A percentile compares a stretch with the other conserved stretches of the same genome.
Conservation (phyloP, 2,113 vertebrate species). For the Leptobrachium leishanense region DNA sequence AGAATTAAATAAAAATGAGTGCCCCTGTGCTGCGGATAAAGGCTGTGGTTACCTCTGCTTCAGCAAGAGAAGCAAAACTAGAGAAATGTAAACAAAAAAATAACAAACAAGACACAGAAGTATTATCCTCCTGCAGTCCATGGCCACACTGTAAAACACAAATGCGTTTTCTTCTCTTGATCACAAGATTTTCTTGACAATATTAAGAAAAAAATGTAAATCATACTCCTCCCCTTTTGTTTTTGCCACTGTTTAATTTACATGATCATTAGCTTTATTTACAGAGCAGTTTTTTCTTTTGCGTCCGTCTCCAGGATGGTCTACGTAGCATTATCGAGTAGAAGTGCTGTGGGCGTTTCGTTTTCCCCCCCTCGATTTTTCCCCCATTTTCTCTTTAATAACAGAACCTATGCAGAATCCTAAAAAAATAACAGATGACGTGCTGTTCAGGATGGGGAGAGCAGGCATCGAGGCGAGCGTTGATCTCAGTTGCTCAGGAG, state of each 20-base stretch:
- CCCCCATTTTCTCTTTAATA: slow-evolving; percentile 58
- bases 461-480: slow-evolving; percentile 69
- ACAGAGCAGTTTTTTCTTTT: slow-evolving; percentile 79
- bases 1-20: background rate
- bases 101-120: background rate
- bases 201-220: slow-evolving; percentile 89
- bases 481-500: slow-evolving; percentile 93
- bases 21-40: slow-evolving; percentile 50
- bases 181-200: slow-evolving; percentile 82
- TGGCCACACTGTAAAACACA: slow-evolving; percentile 73
- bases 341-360: slow-evolving; percentile 61
- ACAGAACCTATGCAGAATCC: slow-evolving; percentile 85
- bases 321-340: slow-evolving; percentile 78
- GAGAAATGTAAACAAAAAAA: background rate
- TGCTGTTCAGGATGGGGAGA: slow-evolving; percentile 74
- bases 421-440: slow-evolving; percentile 78
- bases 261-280: slow-evolving; percentile 96
- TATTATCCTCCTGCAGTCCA: slow-evolving; percentile 59
- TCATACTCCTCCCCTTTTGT: slow-evolving; percentile 67
- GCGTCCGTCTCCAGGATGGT: slow-evolving; percentile 80
- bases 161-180: slow-evolving; percentile 73
- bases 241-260: slow-evolving; percentile 74
- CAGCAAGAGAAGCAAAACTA: background rate
- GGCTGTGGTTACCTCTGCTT: background rate
- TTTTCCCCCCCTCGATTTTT: slow-evolving; percentile 52